phyloP scores from a whole-genome alignment of 2,888 invertebrate species.

The Nymphalis urticae region DNA sequence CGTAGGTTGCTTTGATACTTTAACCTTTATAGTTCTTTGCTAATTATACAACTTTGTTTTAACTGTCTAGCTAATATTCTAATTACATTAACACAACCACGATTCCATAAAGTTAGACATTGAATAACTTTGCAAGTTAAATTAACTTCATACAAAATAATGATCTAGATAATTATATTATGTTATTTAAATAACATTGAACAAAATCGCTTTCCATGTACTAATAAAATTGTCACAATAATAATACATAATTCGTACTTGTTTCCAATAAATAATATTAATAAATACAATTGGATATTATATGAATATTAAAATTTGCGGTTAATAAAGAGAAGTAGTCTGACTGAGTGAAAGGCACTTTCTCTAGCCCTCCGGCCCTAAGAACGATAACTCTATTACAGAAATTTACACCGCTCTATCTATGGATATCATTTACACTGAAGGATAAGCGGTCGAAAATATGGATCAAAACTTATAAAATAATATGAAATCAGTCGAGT shows the following conservation, averaged over 20 bases:
- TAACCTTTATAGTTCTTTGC: slow-evolving; percentile 60
- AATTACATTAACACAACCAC: slow-evolving; percentile 20
- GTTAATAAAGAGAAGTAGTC: slow-evolving; percentile 54
- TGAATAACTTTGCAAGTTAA: slow-evolving; percentile 10
- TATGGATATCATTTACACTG: slow-evolving; percentile 66
- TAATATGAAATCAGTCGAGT: slow-evolving; percentile 15
- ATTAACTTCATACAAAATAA: background rate
- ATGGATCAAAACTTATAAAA: background rate
- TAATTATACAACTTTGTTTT: slow-evolving; percentile 38
- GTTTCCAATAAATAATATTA: background rate
- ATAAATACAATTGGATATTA: background rate
- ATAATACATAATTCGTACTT: background rate
- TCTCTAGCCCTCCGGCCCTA: slow-evolving; percentile 77
- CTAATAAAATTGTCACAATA: background rate
- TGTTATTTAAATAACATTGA: background rate
- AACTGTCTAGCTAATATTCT: slow-evolving; percentile 23
- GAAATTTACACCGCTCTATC: slow-evolving; percentile 72
- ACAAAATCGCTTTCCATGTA: too few relatives aligned
- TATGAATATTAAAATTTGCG: slow-evolving; percentile 70
- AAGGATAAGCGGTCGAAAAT: slow-evolving; percentile 8
- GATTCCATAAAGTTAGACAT: slow-evolving; percentile 21
- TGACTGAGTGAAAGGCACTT: slow-evolving; percentile 77
- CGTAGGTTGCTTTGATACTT: slow-evolving; percentile 43
- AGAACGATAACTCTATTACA: slow-evolving; percentile 66
- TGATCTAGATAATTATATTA: background rate